phyloP scores from a whole-genome alignment of 92 coral and sea anemone genomes.

The Porites cylindrica region DNA sequence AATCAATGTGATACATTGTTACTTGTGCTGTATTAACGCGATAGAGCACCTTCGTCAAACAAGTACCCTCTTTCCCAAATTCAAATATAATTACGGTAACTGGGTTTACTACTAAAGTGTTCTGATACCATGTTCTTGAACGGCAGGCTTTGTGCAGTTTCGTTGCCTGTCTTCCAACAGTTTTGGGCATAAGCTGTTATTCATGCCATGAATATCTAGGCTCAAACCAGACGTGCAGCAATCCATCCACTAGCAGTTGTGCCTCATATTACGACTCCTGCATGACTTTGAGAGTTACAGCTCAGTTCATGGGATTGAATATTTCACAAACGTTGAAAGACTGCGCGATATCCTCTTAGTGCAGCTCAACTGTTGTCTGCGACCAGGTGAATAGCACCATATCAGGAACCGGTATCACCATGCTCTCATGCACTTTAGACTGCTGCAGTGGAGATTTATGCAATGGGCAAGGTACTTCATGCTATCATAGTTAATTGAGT shows the following conservation, averaged over 20 bases:
- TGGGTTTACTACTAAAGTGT: too few relatives aligned
- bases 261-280: slow-evolving; percentile 2
- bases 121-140: too few relatives aligned
- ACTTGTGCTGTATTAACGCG: too few relatives aligned
- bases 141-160: background rate
- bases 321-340: background rate
- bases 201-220: slow-evolving; percentile 14
- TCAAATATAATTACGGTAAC: too few relatives aligned
- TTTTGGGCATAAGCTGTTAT: slow-evolving; percentile 8
- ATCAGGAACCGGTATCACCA: background rate
- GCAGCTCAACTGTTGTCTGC: background rate
- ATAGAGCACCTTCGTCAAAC: too few relatives aligned
- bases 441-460: slow-evolving; percentile 17
- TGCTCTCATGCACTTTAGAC: background rate
- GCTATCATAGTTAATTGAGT: too few relatives aligned
- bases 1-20: too few relatives aligned
- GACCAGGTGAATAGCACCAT: background rate
- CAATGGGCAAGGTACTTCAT: slow-evolving; percentile 16
- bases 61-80: too few relatives aligned
- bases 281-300: background rate
- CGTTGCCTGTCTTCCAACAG: background rate
- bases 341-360: background rate
- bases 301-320: background rate
- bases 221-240: background rate
- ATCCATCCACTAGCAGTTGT: background rate